Evolutionary conservation across 37 sponge, comb jelly and placozoan genomes (phyloP).

Genomic region (Dysidea cf. avara): DNA sequence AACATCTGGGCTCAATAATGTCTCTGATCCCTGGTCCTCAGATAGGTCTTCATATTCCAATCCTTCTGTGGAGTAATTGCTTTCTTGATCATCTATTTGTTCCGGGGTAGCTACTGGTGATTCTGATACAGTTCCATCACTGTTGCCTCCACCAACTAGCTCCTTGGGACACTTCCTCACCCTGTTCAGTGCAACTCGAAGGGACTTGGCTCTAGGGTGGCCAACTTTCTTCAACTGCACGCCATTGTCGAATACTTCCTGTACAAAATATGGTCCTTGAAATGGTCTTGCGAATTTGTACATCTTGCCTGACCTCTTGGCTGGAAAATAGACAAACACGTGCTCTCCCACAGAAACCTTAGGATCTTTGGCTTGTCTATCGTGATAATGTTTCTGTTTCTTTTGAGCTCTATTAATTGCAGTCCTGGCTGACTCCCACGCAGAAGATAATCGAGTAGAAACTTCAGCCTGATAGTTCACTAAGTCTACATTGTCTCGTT

Average conservation of each 20-base stretch:
- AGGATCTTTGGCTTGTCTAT: not conserved
- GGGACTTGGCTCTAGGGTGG: too few relatives aligned
- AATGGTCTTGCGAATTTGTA: constrained; percentile 29
- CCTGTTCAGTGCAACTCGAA: too few relatives aligned
- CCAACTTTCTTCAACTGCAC: not conserved
- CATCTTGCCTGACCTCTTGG: constrained; percentile 3
- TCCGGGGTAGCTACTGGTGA: too few relatives aligned
- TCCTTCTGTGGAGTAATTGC: too few relatives aligned
- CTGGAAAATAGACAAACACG: constrained; percentile 30
- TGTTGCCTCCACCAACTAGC: too few relatives aligned
- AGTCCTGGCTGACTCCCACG: constrained; percentile 17
- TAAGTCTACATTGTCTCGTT: not conserved
- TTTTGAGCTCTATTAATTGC: constrained; percentile 9
- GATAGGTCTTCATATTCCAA: too few relatives aligned
- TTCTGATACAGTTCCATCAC: too few relatives aligned
- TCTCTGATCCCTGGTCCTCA: too few relatives aligned
- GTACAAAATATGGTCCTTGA: constrained; percentile 26
- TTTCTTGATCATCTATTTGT: too few relatives aligned
- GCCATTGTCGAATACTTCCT: not conserved
- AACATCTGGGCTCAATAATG: too few relatives aligned
- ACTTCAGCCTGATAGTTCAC: constrained; percentile 9
- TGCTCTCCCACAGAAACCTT: constrained; percentile 5
- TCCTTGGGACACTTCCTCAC: too few relatives aligned
- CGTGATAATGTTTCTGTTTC: constrained; percentile 7
- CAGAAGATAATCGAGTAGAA: not conserved